phyloP scores from a whole-genome alignment of 2,113 vertebrate genomes.

The Eulemur macaco region DNA sequence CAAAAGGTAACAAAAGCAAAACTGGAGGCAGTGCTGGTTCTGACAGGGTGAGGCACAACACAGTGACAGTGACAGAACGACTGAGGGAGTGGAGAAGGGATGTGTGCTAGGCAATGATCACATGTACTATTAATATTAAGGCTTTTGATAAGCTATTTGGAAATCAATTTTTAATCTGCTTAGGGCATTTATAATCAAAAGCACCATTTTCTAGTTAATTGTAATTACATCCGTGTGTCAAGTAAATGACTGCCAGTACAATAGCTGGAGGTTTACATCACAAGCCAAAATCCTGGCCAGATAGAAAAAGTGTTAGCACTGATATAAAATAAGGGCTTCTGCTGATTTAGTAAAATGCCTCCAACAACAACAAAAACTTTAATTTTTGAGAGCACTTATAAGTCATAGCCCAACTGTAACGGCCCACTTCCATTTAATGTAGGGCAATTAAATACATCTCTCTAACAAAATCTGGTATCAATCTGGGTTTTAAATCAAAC shows the following conservation, averaged over 20 bases:
- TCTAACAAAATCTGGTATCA: conserved; percentile 1
- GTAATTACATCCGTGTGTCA: neutral
- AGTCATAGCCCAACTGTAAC: neutral
- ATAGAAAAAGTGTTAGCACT: neutral
- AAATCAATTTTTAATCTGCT: neutral
- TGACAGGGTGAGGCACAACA: neutral
- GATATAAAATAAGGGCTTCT: neutral
- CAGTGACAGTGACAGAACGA: neutral
- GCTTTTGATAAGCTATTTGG: neutral
- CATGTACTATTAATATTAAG: neutral
- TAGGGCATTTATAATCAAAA: neutral
- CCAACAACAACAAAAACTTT: neutral
- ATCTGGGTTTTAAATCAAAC: neutral
- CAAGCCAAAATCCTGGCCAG: neutral
- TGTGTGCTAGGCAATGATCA: neutral
- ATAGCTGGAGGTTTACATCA: neutral
- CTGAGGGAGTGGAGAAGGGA: neutral
- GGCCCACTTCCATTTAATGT: neutral
- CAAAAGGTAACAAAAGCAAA: neutral
- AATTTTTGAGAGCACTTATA: neutral
- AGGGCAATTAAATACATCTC: neutral
- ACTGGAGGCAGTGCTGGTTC: neutral
- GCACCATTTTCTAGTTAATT: neutral
- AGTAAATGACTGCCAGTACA: neutral
- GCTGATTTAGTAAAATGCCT: neutral